These are phyloP conservation scores for Andrena praecox DNA, from an alignment of 2,888 invertebrate genomes.

Conservation along the genomic window DNA sequence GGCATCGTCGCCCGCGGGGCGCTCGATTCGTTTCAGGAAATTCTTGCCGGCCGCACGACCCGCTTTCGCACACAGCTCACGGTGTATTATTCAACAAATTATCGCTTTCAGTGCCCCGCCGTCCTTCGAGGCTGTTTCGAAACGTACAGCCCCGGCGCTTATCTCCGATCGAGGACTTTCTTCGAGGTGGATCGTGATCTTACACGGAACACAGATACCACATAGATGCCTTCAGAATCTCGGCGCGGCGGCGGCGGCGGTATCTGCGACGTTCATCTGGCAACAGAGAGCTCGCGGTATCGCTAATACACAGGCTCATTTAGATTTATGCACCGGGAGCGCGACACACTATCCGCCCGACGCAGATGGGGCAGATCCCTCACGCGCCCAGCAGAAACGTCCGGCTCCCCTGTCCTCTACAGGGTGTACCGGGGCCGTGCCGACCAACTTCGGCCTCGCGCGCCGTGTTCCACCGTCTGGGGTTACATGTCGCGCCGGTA, in stretches of 20 bases:
- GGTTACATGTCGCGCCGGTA: conserved; percentile 34
- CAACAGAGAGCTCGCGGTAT: conserved; percentile 45
- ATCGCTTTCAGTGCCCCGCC: conserved; percentile 32
- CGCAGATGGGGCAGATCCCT: conserved; percentile 32
- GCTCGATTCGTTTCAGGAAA: conserved; percentile 40
- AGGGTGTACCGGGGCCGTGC: background rate
- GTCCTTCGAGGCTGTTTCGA: conserved; percentile 62
- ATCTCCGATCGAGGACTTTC: conserved; percentile 63
- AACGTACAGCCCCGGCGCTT: conserved; percentile 45
- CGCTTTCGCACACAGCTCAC: conserved; percentile 34
- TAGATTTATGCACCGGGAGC: conserved; percentile 63
- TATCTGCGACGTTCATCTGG: conserved; percentile 64
- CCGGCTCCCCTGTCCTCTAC: background rate
- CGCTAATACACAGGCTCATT: conserved; percentile 57
- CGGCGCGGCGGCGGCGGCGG: conserved; percentile 11
- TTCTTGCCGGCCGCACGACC: conserved; percentile 23
- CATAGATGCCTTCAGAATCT: conserved; percentile 41
- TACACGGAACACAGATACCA: conserved; percentile 52
- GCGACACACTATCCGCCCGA: conserved; percentile 55
- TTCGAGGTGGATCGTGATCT: conserved; percentile 56
- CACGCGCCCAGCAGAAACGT: conserved; percentile 15
- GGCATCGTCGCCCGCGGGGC: background rate
- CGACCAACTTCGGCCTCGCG: background rate
- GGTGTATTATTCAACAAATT: conserved; percentile 57
- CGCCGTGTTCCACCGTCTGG: background rate